phyloP scores from a whole-genome alignment of 92 coral and sea anemone genomes.

The Palythoa caribaeorum region DNA sequence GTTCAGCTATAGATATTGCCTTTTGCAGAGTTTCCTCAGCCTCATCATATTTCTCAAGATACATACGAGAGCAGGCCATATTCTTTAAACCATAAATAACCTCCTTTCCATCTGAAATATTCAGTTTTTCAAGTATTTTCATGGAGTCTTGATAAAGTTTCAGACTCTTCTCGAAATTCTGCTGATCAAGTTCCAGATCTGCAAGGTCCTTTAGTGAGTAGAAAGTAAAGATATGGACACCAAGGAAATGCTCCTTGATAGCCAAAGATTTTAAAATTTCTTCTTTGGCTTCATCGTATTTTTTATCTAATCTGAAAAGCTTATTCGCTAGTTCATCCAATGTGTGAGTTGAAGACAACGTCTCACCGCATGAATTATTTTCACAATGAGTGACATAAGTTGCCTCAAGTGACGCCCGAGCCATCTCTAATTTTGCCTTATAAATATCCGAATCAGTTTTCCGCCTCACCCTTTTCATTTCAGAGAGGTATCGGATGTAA shows the following conservation, averaged over 20 bases:
- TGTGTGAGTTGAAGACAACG: neutral
- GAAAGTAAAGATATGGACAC: constrained; percentile 52
- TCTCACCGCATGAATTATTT: neutral
- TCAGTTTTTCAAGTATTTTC: neutral
- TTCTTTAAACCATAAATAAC: constrained; percentile 46
- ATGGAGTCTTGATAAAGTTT: neutral
- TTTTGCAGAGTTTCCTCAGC: constrained; percentile 16
- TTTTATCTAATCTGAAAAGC: neutral
- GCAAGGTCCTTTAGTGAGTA: constrained; percentile 41
- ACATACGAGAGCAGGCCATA: constrained; percentile 16
- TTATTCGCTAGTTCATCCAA: neutral
- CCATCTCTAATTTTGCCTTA: neutral
- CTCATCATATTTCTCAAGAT: constrained; percentile 23
- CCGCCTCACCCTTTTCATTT: neutral
- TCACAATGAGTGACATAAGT: neutral
- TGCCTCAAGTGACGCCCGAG: neutral
- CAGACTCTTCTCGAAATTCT: neutral
- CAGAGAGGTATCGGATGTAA: constrained; percentile 23
- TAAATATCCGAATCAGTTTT: neutral
- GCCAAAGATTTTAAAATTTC: neutral
- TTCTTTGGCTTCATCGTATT: neutral
- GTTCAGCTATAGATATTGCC: constrained; percentile 38
- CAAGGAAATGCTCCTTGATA: constrained; percentile 2
- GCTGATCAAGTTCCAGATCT: constrained; percentile 19
- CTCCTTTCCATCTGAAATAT: constrained; percentile 34